These are phyloP conservation scores for Urocitellus parryii DNA, from an alignment of 2,113 vertebrate genomes.

Conservation along the genomic window DNA sequence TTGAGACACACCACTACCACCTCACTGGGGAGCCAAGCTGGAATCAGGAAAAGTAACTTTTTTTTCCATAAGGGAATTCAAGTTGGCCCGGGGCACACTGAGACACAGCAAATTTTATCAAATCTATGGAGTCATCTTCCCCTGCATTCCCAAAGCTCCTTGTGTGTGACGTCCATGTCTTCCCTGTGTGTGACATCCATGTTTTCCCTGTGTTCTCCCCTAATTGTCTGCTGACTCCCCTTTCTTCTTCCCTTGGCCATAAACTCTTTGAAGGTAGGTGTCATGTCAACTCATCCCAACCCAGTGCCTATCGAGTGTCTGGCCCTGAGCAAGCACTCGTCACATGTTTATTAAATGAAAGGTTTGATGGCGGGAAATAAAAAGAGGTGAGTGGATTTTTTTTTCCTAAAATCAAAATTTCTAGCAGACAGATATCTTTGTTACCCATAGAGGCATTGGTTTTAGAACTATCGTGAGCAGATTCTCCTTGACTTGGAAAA, in stretches of 20 bases:
- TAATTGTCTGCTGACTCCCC: not conserved
- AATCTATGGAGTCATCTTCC: not conserved
- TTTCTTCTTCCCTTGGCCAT: not conserved
- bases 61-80: not conserved
- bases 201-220: not conserved
- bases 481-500: not conserved
- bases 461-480: not conserved
- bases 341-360: not conserved
- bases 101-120: not conserved
- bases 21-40: not conserved
- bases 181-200: not conserved
- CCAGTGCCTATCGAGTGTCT: not conserved
- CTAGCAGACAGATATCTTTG: not conserved
- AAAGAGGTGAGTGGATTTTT: not conserved
- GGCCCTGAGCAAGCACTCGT: not conserved
- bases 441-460: not conserved
- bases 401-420: conserved; percentile 37
- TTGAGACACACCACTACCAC: not conserved
- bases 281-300: not conserved
- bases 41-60: conserved; percentile 26
- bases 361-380: not conserved
- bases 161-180: not conserved
- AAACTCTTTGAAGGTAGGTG: not conserved
- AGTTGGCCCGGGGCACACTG: not conserved
- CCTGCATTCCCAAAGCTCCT: not conserved